Conservation (phyloP, 2,113 vertebrate species). For the Cariama cristata region DNA sequence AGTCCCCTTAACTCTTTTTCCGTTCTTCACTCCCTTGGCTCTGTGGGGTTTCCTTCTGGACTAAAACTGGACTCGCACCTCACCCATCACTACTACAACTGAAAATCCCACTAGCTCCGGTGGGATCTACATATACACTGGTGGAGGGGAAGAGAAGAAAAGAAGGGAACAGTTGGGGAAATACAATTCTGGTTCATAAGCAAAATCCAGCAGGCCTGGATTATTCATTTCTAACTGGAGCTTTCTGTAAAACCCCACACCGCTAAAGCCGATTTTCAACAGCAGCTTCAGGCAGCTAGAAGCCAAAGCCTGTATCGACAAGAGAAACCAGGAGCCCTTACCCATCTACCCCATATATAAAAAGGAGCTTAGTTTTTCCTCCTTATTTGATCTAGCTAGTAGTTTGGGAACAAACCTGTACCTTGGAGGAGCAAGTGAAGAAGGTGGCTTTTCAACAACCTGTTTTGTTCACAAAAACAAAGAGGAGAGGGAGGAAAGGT, state of each 20-base stretch:
- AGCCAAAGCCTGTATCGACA: neutral
- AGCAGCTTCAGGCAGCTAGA: neutral
- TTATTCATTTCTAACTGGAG: neutral
- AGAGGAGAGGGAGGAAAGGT: slow-evolving; percentile 50
- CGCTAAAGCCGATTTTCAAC: neutral
- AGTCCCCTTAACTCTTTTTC: neutral
- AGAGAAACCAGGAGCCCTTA: neutral
- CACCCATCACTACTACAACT: neutral
- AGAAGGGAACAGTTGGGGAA: neutral
- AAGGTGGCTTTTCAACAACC: slow-evolving; percentile 76
- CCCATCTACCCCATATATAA: neutral
- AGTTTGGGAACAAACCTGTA: slow-evolving; percentile 68
- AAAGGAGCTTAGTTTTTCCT: neutral
- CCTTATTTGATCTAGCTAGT: neutral
- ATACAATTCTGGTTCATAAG: neutral
- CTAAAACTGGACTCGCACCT: neutral
- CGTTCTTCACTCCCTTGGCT: neutral
- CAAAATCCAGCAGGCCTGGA: neutral
- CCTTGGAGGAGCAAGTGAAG: slow-evolving; percentile 77
- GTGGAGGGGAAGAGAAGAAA: neutral
- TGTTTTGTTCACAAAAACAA: slow-evolving; percentile 63
- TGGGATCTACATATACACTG: neutral
- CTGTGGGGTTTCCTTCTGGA: neutral
- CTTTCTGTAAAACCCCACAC: neutral
- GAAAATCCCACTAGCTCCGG: neutral